Evolutionary conservation across 2,888 invertebrate species (phyloP).

Genomic region (Drosophila ochracea): DNA sequence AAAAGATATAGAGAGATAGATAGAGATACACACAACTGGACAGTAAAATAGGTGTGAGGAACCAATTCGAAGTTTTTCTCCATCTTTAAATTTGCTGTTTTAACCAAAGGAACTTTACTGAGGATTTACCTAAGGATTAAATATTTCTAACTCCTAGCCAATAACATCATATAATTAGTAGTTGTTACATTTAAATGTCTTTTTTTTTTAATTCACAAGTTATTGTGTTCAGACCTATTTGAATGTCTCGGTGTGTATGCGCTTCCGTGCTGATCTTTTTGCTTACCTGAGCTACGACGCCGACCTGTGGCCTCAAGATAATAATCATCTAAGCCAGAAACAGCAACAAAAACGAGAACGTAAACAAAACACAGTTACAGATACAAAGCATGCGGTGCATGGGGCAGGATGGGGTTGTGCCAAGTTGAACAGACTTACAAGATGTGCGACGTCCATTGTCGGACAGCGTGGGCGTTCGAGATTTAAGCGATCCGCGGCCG

Average conservation of each 20-base stretch:
- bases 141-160: no score
- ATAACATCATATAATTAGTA: background rate
- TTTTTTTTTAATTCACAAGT: background rate
- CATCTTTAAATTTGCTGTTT: background rate
- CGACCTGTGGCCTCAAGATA: conserved; percentile 85
- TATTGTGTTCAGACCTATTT: background rate
- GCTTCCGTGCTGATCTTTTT: conserved; percentile 27
- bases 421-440: conserved; percentile 72
- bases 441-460: conserved; percentile 77
- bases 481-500: conserved; percentile 73
- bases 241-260: background rate
- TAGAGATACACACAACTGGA: background rate
- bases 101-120: no score
- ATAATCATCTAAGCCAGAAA: conserved; percentile 76
- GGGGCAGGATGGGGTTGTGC: conserved; percentile 7
- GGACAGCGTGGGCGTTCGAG: conserved; percentile 66
- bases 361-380: conserved; percentile 55
- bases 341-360: conserved; percentile 50
- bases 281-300: conserved; percentile 84
- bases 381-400: conserved; percentile 42
- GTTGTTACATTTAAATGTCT: no score
- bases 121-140: no score
- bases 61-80: background rate
- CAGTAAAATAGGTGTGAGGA: background rate
- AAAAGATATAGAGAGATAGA: conserved; percentile 10